A percentile compares a stretch with the other conserved stretches of the same genome.
Conservation (phyloP, 2,888 invertebrate species). For the Philopedon plagiatum region DNA sequence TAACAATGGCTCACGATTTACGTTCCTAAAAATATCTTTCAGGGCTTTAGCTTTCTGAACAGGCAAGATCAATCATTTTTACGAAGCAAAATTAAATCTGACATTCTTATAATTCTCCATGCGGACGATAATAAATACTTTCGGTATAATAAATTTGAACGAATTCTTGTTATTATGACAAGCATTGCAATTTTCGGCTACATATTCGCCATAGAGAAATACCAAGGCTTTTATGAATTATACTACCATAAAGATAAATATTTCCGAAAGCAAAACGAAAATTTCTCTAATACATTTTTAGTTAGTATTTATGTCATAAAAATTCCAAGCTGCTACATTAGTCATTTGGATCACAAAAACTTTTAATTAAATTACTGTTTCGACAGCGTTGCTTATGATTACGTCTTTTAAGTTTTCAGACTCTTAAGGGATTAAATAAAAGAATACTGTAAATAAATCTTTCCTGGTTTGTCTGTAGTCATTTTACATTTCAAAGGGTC, state of each 20-base stretch:
- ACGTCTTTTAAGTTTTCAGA: too few relatives aligned
- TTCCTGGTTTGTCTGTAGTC: not conserved
- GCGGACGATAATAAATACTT: conserved; percentile 27
- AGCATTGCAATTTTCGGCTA: conserved; percentile 12
- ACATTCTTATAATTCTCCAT: conserved; percentile 24
- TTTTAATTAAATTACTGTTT: too few relatives aligned
- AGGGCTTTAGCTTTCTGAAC: conserved; percentile 18
- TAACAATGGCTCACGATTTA: conserved; percentile 13
- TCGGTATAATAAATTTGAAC: conserved; percentile 23
- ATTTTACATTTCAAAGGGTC: not conserved
- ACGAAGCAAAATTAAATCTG: conserved; percentile 19
- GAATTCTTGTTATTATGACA: conserved; percentile 28
- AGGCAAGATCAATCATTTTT: conserved; percentile 21
- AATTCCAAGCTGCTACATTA: too few relatives aligned
- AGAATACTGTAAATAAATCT: too few relatives aligned
- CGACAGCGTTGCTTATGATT: too few relatives aligned
- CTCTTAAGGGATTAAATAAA: too few relatives aligned
- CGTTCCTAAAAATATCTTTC: conserved; percentile 13
- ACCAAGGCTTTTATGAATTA: conserved; percentile 22
- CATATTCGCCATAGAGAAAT: conserved; percentile 23
- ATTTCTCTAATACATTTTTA: not conserved
- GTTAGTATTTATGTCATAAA: not conserved
- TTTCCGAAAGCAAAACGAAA: not conserved
- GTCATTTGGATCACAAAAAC: too few relatives aligned
- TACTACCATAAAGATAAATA: conserved; percentile 9